Evolutionary conservation across 2,888 invertebrate genomes (phyloP), one percentile per base, ranked within the genome.

Genomic region (Philaethria dido): DNA sequence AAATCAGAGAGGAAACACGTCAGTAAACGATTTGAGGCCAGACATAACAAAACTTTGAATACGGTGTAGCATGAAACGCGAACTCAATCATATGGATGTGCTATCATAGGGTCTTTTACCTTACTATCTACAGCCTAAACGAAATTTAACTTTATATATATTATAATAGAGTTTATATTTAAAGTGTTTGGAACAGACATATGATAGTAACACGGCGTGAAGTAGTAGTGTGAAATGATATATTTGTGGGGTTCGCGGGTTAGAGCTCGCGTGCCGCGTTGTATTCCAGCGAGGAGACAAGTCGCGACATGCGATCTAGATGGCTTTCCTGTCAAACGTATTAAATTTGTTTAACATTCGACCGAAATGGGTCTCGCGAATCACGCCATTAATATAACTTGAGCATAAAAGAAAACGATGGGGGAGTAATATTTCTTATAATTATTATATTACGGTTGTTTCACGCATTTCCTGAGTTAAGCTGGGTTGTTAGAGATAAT

Each of bases 161-260:
- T 57, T 68, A 69, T 67, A 66, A 76, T 80, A 84, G 69, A 80
- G 83, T 81, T 77, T 75, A 77, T 75, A 79, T 78, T 78, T 11
- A 72, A 70, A 75, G 73, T 73, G 60, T 13, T 20, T 22, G 16
- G 67, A 9, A 4, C 33, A 59, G 69, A 74, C 72, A 69, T 80
- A 74, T 77, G 78, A 71, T 74, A 78, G 77, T 77, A 82, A 81
- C 81, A 77, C 81, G 82, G 89, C 86, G 87, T 88, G 83, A 81
- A 83, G 85, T 83, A 74, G 81, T 85, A 85, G 90, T 90, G 90
- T 89, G 84, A 89, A 88, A 88, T 87, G 88, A 87, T 87, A 87
- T 87, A 88, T 85, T 80, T 80, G 74, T 79, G 83, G 85, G 78
- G 75, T 25, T 44, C 78, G 79, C 82, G 75, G 78, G 68, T 74